phyloP scores from a whole-genome alignment of 2,888 invertebrate species.

The Altica lythri region DNA sequence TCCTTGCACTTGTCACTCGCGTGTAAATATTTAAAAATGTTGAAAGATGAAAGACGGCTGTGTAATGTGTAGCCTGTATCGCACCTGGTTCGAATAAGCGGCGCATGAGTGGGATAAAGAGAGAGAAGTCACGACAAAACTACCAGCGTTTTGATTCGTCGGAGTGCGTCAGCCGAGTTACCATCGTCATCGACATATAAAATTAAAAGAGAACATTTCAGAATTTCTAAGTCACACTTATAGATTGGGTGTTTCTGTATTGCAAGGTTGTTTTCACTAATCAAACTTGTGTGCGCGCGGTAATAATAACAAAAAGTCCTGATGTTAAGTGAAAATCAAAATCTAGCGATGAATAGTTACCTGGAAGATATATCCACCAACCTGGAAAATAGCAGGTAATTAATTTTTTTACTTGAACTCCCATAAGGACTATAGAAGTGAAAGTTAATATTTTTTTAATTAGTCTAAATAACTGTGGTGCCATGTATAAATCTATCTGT shows the following conservation, averaged over 20 bases:
- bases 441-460: conserved; percentile 29
- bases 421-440: conserved; percentile 24
- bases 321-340: conserved; percentile 32
- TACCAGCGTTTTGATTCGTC: conserved; percentile 27
- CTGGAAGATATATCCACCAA: conserved; percentile 47
- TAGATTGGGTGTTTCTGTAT: conserved; percentile 31
- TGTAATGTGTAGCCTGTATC: no score
- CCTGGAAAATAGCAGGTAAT: conserved; percentile 49
- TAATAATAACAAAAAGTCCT: conserved; percentile 18
- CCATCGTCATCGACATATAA: conserved; percentile 36
- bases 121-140: conserved; percentile 19
- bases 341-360: conserved; percentile 40
- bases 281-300: conserved; percentile 21
- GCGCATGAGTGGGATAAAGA: conserved; percentile 16
- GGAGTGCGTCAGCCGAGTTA: conserved; percentile 33
- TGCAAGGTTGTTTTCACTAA: conserved; percentile 29
- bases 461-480: conserved; percentile 17
- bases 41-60: neutral
- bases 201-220: conserved; percentile 34
- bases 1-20: conserved; percentile 14
- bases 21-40: neutral
- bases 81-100: conserved; percentile 14
- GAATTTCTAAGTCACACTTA: conserved; percentile 32
- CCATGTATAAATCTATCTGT: no score
- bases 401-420: conserved; percentile 21